Percentiles rank a stretch among this genome's conserved stretches.
These are phyloP conservation scores for Pagrus major DNA, from an alignment of 2,113 vertebrate species.

Conservation along the genomic window DNA sequence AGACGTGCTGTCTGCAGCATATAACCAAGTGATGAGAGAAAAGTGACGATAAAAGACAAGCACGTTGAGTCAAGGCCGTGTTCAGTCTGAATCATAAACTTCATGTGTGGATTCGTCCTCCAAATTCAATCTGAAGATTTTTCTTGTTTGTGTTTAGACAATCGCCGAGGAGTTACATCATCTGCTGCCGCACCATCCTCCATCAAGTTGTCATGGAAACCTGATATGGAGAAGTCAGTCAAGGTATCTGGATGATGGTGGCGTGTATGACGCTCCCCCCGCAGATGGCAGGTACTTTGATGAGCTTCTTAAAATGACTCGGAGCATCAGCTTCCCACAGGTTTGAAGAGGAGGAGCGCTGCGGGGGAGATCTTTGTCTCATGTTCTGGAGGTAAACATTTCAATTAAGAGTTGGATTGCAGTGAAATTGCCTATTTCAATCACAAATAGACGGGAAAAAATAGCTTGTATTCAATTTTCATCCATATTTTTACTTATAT, in stretches of 20 bases:
- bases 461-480: not conserved
- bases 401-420: not conserved
- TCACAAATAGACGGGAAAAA: not conserved
- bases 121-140: not conserved
- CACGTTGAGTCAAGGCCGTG: no score
- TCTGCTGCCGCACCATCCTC: not conserved
- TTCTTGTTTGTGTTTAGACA: not conserved
- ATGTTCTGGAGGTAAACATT: not conserved
- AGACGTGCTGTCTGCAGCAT: not conserved
- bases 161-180: not conserved
- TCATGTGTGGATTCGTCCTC: accelerated
- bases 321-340: not conserved
- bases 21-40: not conserved
- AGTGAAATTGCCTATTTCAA: not conserved
- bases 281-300: no score
- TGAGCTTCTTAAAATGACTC: not conserved
- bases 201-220: constrained; percentile 69
- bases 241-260: constrained; percentile 6
- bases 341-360: not conserved
- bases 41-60: not conserved
- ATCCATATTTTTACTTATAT: no score
- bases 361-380: not conserved
- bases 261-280: not conserved
- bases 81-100: not conserved
- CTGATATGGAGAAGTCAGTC: constrained; percentile 6